Conservation (phyloP, 2,797 vertebrate species). For the Hafferia zeledoni region DNA sequence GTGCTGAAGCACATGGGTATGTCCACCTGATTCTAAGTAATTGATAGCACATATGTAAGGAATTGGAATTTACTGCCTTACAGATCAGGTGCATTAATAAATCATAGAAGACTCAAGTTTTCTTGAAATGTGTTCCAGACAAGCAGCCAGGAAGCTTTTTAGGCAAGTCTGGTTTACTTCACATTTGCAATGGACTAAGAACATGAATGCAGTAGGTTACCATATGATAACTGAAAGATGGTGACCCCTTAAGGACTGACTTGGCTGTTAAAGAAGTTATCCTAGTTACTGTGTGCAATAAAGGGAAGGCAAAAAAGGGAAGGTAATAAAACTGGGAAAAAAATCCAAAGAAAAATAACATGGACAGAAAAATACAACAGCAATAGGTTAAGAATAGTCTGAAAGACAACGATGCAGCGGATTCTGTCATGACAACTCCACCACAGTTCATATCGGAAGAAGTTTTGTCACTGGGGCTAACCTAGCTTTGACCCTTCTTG, state of each 20-base stretch:
- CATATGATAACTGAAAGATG: neutral
- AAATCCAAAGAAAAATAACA: neutral
- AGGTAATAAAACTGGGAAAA: neutral
- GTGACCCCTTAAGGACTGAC: neutral
- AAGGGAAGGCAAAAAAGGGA: neutral
- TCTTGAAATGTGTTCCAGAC: neutral
- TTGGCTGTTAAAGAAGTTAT: neutral
- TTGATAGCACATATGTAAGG: neutral
- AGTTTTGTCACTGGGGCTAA: neutral
- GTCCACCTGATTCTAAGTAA: neutral
- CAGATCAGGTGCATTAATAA: neutral
- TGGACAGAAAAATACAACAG: neutral
- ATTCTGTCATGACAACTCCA: neutral
- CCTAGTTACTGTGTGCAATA: neutral
- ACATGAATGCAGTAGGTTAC: neutral
- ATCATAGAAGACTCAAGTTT: neutral
- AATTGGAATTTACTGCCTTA: neutral
- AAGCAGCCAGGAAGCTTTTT: neutral
- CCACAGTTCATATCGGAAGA: neutral
- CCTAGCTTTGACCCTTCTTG: rapidly evolving
- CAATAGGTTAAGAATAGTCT: neutral
- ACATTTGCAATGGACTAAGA: neutral
- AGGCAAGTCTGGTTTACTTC: neutral
- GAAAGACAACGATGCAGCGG: neutral
- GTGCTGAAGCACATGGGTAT: neutral